Evolutionary conservation across 2,888 invertebrate species (phyloP), one percentile per base, ranked within the genome.

Genomic region (Drosophila kuntzei): DNA sequence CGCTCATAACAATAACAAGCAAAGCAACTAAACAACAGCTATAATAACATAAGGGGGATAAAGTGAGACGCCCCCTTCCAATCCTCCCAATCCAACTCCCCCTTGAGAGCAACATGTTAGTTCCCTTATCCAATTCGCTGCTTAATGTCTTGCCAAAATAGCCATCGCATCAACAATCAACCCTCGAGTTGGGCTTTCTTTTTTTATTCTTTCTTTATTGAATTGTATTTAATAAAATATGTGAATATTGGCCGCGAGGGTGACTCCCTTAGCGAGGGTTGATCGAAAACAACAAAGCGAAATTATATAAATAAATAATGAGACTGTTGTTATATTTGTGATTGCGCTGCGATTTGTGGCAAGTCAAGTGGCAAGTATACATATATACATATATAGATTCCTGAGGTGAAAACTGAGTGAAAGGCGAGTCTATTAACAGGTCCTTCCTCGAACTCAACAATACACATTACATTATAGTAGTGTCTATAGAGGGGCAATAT

Each of bases 191-290:
- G 36, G 27, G 27, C 34, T 43, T 39, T 9, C 22, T 61, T 69
- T 47, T 53, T 25, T 51, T 36, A 4, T 9, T 14, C 5, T 25
- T 55, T 50, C 55, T 50, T 80, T 81, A 87, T 86, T 85, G 85
- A 87, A 86, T 86, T 87, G 77, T 86, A 81, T 80, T 86, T 86
- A 86, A 87, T 86, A 86, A 76, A 79, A 86, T 83, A 83, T 85
- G 63, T 65, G 74, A 54, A 62, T 49, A 49, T 53, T 69, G 22
- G 62, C 71, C 46, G 62, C 50, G 55, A 73, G 78, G 78, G 72
- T 69, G 37, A 34, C 32, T 32, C 44, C 32, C 43, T n/a, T 16
- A 37, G 8, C 57, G 71, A 80, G 79, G 84, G 81, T 87, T 59
- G 76, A 22, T 44, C 67, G 37, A 18, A 69, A 27, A 27, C 46